Evolutionary conservation across 2,888 invertebrate species (phyloP), one percentile per base, ranked within the genome.

Genomic region (Hemicrepidius hirtus): DNA sequence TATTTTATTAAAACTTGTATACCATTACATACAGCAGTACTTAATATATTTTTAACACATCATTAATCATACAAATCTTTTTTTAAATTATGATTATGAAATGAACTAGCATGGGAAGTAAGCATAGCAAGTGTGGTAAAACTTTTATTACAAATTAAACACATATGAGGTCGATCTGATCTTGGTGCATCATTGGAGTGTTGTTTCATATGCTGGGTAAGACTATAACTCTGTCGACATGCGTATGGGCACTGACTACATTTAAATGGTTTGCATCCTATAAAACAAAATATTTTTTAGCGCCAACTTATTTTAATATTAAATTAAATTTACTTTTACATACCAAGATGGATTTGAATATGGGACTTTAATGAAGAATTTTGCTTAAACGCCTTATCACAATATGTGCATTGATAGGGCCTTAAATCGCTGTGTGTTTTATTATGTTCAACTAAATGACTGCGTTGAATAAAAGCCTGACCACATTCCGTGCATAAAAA

Each of bases 391-490:
- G 80, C 78, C 57, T 83, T 83, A 3, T 81, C 81, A 67, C 86
- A 86, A 64, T 79, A 78, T 10, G 79, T 71, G 67, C 86, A 86
- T 49, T 82, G 79, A 68, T 78, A 84, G 0, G 85, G 84, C 40
- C 85, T 76, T 21, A 82, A 81, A 37, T 83, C 81, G 16, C 81
- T 83, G 65, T 86, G 86, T 3, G 78, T 83, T 76, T 80, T 82
- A 7, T 71, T 70, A 67, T 86, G 86, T 50, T 84, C 85, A n/a
- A 81, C 80, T 28, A 85, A 71, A 75, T 85, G 85, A 68, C 85
- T 85, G 37, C 76, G 79, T 71, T 86, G 86, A 37, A 79, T 80
- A 71, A 86, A 86, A 3, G 80, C 74, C 69, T 82, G 80, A 0
- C 82, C 82, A 75, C 86, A 86, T 62, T 80, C 77, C 0, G 79